Evolutionary conservation across 2,888 invertebrate genomes (phyloP).

Genomic region (Ophion ventricosus): DNA sequence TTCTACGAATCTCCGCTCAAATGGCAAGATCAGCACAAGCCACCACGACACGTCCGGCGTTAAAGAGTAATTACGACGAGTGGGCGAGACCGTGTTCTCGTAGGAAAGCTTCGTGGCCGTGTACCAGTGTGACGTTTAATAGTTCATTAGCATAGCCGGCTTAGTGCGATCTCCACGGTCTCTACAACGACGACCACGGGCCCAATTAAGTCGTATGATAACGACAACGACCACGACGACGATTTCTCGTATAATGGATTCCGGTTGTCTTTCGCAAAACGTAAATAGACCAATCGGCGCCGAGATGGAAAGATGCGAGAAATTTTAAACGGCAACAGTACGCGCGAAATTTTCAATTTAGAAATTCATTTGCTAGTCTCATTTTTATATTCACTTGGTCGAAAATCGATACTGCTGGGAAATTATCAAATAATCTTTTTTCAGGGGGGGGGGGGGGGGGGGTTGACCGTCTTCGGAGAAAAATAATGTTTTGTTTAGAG

Average conservation of each 20-base stretch:
- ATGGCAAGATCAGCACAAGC: constrained; percentile 3
- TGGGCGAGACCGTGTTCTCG: constrained; percentile 59
- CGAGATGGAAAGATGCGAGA: constrained; percentile 3
- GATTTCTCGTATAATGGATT: constrained; percentile 50
- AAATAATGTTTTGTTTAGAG: too few species aligned
- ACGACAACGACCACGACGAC: constrained; percentile 55
- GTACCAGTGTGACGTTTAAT: constrained; percentile 61
- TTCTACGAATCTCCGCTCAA: constrained; percentile 32
- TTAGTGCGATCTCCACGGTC: constrained; percentile 58
- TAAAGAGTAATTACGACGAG: constrained; percentile 59
- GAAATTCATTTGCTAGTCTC: too few species aligned
- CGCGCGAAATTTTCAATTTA: neutral
- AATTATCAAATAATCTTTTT: too few species aligned
- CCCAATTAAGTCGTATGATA: constrained; percentile 68
- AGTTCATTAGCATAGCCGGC: constrained; percentile 68
- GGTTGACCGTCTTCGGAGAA: too few species aligned
- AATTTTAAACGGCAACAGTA: neutral
- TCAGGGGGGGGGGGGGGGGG: too few species aligned
- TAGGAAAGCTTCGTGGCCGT: constrained; percentile 45
- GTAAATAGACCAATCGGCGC: constrained; percentile 28
- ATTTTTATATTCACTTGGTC: too few species aligned
- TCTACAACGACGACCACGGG: constrained; percentile 55
- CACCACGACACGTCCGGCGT: constrained; percentile 31
- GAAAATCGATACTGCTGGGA: too few species aligned
- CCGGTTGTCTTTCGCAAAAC: constrained; percentile 40